Evolutionary conservation across 2,888 invertebrate species (phyloP), one percentile per base, ranked within the genome.

Genomic region (Lasioglossum zephyrum): DNA sequence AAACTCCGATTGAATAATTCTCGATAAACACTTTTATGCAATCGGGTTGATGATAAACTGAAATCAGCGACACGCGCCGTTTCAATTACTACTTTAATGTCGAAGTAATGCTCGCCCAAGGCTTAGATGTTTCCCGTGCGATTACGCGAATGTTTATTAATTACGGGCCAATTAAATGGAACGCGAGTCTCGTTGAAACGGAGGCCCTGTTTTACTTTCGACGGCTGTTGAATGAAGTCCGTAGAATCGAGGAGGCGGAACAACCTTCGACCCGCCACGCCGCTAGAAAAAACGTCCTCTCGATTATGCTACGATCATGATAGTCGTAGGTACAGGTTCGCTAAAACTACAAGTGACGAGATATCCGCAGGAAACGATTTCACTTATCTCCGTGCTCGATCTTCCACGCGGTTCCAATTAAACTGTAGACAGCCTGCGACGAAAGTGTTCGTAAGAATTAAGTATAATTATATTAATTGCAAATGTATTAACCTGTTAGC

Each of bases 251-350:
- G 39, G 36, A 69, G 69, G 39, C 69, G 22, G 69, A 9, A 39
- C 69, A 69, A 69, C 69, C 69, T 69, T 69, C 39, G 69, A 69
- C 69, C 36, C 69, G 69, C 26, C 60, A 11, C 60, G 60, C 13
- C 57, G 57, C 11, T 5, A 3, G 13, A 13, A 1, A 69, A 69
- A 39, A 39, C 39, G 39, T 39, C 39, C 36, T 36, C 69, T 36
- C 39, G 63, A 53, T 53, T 22, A 53, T 53, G 22, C 53, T 53
- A 53, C 11, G 60, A 60, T 60, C 60, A n/a, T n/a, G n/a, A 4
- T 26, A 60, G 22, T 39, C 69, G 9, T 36, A 66, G 31, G 36
- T 69, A 69, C 36, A 69, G 69, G 39, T 39, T 39, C 36, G 36
- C 22, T 36, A 69, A 69, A 39, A 69, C 22, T 22, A 69, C 22